These are phyloP conservation scores for Stigmatopora nigra DNA, from an alignment of 2,113 vertebrate species.

Conservation along the genomic window DNA sequence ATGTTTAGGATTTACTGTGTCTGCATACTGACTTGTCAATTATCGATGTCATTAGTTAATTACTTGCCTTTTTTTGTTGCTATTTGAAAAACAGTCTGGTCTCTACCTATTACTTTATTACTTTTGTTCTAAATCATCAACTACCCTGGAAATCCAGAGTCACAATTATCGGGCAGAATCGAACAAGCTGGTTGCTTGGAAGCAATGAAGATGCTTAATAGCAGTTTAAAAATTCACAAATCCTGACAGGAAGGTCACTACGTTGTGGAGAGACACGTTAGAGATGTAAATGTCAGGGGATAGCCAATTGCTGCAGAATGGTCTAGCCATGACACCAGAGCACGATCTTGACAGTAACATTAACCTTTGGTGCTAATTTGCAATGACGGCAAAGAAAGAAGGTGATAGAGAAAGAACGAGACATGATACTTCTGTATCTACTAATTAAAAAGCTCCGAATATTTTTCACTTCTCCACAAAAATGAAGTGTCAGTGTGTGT, in stretches of 20 bases:
- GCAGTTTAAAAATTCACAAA: constrained; percentile 33
- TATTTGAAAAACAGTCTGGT: background rate
- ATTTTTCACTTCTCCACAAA: constrained; percentile 28
- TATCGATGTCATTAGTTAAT: too few species aligned
- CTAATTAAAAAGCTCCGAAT: constrained; percentile 42
- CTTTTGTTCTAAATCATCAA: background rate
- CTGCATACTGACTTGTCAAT: too few species aligned
- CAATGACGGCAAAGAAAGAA: background rate
- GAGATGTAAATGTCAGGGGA: constrained; percentile 6
- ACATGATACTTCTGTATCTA: background rate
- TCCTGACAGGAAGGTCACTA: constrained; percentile 5
- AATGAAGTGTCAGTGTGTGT: constrained; percentile 51
- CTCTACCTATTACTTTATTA: background rate
- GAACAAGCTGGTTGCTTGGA: constrained; percentile 29
- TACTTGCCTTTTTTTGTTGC: too few species aligned
- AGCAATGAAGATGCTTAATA: background rate
- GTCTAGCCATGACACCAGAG: constrained; percentile 4
- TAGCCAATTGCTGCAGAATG: constrained; percentile 20
- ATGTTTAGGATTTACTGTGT: background rate
- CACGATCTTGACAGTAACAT: constrained; percentile 2
- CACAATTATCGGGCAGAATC: constrained; percentile 20
- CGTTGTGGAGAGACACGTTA: constrained; percentile 17
- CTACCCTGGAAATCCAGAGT: background rate
- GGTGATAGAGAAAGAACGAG: background rate
- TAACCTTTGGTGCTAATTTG: constrained; percentile 1